Evolutionary conservation across 2,888 invertebrate genomes (phyloP), one percentile per base, ranked within the genome.

Genomic region (Cantharis nigra): DNA sequence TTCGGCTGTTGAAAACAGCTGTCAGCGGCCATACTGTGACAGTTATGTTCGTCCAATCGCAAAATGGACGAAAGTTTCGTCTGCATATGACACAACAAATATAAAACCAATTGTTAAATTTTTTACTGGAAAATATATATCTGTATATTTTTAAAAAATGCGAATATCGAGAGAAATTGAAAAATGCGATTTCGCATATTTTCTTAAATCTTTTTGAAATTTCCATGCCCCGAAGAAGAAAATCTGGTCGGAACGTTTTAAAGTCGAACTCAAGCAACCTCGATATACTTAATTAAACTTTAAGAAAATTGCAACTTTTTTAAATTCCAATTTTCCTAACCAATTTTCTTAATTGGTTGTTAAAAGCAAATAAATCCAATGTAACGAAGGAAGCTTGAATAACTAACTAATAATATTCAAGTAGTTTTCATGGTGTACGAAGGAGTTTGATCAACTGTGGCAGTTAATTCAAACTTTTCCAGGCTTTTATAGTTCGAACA

Each of bases 1-100:
- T 80, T 79, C 80, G 76, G 77, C 80, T 80, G 81, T 79, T 80
- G 74, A 79, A 76, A 81, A 79, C 81, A 81, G 80, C 79, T 81
- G 81, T 81, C 80, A 78, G 78, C 78, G 72, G 79, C 78, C 79
- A 79, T 78, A 76, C 76, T 80, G 78, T 62, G 74, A 76, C 74
- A 74, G 74, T 79, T 76, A 76, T 76, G 76, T 70, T 75, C 33
- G 18, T 62, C 70, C 75, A 64, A 74, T 74, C 71, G 76, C 74
- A 71, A 74, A 79, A 79, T 76, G 72, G 72, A 74, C 26, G 73
- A 72, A 75, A 72, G 65, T 75, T 33, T 72, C 69, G 33, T 70
- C 67, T 77, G 77, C 69, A 74, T 77, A 74, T 74, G 77, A 74
- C 74, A 74, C 69, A 33, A 73, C 65, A 49, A 49, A 49, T 49